Evolutionary conservation across 1,140 invertebrate genomes (phyloP).

Genomic region (Drosophila hydei): DNA sequence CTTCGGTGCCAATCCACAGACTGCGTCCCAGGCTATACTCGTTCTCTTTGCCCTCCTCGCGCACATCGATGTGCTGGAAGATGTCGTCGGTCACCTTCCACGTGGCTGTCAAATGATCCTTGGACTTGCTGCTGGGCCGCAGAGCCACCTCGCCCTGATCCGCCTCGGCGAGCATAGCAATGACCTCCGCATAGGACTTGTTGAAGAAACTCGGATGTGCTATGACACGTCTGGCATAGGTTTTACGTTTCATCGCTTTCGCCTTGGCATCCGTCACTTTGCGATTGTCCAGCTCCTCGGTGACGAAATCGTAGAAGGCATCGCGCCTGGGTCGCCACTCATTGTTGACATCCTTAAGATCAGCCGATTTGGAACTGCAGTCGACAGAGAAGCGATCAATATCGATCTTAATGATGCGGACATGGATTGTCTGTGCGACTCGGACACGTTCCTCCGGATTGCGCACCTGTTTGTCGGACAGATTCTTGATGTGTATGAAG

Average conservation of each 20-base stretch:
- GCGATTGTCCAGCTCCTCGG: slow-evolving; percentile 90
- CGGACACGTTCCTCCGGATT: slow-evolving; percentile 97
- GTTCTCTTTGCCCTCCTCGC: slow-evolving; percentile 98
- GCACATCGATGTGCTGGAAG: slow-evolving; percentile 97
- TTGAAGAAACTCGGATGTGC: slow-evolving; percentile 99
- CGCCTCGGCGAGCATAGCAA: slow-evolving; percentile 95
- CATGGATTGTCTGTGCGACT: slow-evolving; percentile 94
- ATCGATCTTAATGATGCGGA: slow-evolving; percentile 97
- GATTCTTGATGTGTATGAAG: slow-evolving; percentile 97
- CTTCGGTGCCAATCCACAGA: slow-evolving; percentile 94
- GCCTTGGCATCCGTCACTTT: slow-evolving; percentile 92
- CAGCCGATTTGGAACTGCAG: slow-evolving; percentile 96
- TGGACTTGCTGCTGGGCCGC: slow-evolving; percentile 97
- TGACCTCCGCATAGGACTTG: slow-evolving; percentile 96
- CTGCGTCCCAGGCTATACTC: slow-evolving; percentile 95
- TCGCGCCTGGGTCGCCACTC: slow-evolving; percentile 96
- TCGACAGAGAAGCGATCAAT: slow-evolving; percentile 97
- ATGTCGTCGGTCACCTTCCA: slow-evolving; percentile 99
- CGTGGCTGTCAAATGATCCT: slow-evolving; percentile 97
- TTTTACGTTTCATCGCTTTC: slow-evolving; percentile 89
- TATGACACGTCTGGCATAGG: slow-evolving; percentile 97
- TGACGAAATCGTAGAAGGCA: slow-evolving; percentile 95
- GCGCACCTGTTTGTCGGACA: slow-evolving; percentile 96
- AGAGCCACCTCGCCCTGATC: slow-evolving; percentile 98
- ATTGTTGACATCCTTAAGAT: slow-evolving; percentile 95